These are phyloP conservation scores for Tokudaia muenninki DNA, from an alignment of 2,797 vertebrate genomes.

Conservation along the genomic window DNA sequence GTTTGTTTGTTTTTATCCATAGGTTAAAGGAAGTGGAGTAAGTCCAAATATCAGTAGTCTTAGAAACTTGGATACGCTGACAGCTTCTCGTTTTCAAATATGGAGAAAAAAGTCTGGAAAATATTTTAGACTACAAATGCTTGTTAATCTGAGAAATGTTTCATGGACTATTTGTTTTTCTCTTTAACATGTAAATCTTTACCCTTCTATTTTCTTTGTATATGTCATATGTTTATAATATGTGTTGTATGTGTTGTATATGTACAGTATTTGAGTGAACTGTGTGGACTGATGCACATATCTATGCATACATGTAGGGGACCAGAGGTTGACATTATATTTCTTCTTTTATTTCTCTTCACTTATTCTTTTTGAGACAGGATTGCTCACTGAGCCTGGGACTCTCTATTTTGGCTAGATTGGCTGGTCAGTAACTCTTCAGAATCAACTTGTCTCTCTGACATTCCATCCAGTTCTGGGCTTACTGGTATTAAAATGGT, in stretches of 20 bases:
- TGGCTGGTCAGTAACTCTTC: not conserved
- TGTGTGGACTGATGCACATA: not conserved
- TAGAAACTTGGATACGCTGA: not conserved
- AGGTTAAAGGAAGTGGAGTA: not conserved
- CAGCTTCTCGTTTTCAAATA: not conserved
- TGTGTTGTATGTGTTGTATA: not conserved
- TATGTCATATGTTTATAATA: too few species aligned
- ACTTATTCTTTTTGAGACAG: not conserved
- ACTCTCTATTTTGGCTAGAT: not conserved
- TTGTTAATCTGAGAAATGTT: not conserved
- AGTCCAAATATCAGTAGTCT: conserved; percentile 34
- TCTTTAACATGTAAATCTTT: not conserved
- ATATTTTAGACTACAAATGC: not conserved
- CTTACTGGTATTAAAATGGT: not conserved
- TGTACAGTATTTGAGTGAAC: not conserved
- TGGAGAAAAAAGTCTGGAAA: not conserved
- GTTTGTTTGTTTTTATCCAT: not conserved
- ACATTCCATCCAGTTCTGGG: not conserved
- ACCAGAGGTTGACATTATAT: not conserved
- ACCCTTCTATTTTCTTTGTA: not conserved
- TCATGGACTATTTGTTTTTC: not conserved
- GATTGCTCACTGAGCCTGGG: not conserved
- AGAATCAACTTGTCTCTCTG: not conserved
- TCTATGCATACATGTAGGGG: not conserved
- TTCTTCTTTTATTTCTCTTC: not conserved